Conservation (phyloP, 2,113 vertebrate genomes). For the Hippopotamus amphibius region DNA sequence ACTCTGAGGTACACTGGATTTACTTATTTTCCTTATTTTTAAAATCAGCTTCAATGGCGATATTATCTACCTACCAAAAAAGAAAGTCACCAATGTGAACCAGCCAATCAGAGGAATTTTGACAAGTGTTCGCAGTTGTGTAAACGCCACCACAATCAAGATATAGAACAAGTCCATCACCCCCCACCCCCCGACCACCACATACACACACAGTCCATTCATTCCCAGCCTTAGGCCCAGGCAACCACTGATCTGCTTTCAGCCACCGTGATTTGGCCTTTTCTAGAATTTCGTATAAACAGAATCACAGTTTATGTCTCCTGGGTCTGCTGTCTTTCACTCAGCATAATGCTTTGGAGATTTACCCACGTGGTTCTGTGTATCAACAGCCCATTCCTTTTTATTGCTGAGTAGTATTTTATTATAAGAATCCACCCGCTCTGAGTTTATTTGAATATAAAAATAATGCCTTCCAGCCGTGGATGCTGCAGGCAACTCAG, state of each 20-base stretch:
- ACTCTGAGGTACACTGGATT: not conserved
- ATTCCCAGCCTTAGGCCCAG: not conserved
- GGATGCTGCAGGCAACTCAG: not conserved
- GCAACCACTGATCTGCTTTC: not conserved
- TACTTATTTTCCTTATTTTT: not conserved
- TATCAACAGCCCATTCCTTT: accelerated
- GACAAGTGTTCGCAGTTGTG: not conserved
- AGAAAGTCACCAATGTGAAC: not conserved
- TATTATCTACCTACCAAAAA: not conserved
- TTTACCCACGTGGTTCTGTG: accelerated
- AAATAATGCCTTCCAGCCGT: accelerated
- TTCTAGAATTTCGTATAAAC: not conserved
- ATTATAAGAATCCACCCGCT: accelerated
- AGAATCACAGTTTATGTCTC: not conserved
- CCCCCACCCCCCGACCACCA: no score
- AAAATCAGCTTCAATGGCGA: not conserved
- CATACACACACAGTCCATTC: no score
- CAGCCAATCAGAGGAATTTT: not conserved
- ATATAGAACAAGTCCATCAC: not conserved
- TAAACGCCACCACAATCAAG: no score
- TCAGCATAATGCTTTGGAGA: not conserved
- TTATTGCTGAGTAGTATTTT: not conserved
- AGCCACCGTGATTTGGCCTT: not conserved
- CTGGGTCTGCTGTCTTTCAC: not conserved
- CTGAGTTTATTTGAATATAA: not conserved